Evolutionary conservation across 1,140 invertebrate genomes (phyloP), one percentile per base, ranked within the genome.

Genomic region (Eupristina koningsbergeri): DNA sequence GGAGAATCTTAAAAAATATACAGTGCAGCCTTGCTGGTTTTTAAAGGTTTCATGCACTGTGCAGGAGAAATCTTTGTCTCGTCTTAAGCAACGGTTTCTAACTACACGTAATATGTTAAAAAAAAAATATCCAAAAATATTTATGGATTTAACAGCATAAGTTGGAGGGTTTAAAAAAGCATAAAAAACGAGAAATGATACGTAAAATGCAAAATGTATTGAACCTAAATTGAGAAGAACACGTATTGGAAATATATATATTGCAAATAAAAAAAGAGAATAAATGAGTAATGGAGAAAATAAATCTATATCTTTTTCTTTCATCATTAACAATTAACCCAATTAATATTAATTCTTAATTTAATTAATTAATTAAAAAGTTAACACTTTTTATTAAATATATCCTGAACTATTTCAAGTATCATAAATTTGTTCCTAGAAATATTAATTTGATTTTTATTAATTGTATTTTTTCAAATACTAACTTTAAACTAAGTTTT

Each of bases 1-100:
- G 34, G 63, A 47, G 29, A 58, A n/a, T n/a, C n/a, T n/a, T n/a
- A n/a, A n/a, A 17, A 58, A 3, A 0, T 9, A 63, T 36, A 6
- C 29, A 11, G 39, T 26, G 53, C 6, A 22, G 22, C 34, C 73
- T 64, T 29, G 47, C 11, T 41, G 11, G 45, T 79, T 79, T 84
- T 84, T 53, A 63, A 73, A 84, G 75, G 82, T 79, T 84, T 77
- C 36, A 79, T 34, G 63, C 50, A 41, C 50, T 79, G 47, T 26
- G 11, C 26, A 3, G 75, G 31, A 34, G 61, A 9, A 63, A 67
- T n/a, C 36, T 69, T 50, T 58, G 19, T 36, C 39, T 50, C 15
- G 11, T 15, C 1, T 13, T 2, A 80, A 7, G 15, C 3, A 41
- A 15, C 15, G n/a, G 7, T 45, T 73, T 47, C 36, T 19, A 3